Conservation (phyloP, 2,888 invertebrate species). For the Epsilonema sp. region DNA sequence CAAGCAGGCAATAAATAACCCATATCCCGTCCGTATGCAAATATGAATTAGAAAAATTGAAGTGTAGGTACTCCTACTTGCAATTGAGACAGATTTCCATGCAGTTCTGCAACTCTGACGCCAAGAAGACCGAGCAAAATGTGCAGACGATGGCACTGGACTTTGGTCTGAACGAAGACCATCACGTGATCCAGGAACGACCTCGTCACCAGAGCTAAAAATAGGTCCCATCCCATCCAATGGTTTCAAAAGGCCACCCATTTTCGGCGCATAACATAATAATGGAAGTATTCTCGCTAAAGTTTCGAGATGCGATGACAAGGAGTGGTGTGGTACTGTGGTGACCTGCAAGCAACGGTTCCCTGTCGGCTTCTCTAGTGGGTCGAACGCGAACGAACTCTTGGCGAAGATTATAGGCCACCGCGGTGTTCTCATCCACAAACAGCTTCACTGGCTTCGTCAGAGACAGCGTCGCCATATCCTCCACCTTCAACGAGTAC, state of each 20-base stretch:
- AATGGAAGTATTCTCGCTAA: neutral
- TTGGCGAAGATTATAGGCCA: constrained; percentile 80
- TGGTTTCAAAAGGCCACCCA: neutral
- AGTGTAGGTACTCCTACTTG: no score
- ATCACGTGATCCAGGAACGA: constrained; percentile 78
- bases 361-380: constrained; percentile 57
- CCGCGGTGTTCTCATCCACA: constrained; percentile 83
- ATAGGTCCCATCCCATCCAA: neutral
- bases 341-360: constrained; percentile 46
- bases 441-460: constrained; percentile 80
- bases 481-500: constrained; percentile 40
- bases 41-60: no score
- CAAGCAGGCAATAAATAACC: neutral
- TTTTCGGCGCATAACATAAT: neutral
- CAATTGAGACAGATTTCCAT: constrained; percentile 85
- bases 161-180: constrained; percentile 89
- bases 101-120: constrained; percentile 67
- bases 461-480: constrained; percentile 74
- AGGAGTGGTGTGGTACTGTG: no score
- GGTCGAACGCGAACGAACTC: constrained; percentile 55
- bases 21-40: no score
- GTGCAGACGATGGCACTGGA: constrained; percentile 77
- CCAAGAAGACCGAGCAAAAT: constrained; percentile 73
- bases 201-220: constrained; percentile 50
- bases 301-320: neutral